Evolutionary conservation across 2,888 invertebrate species (phyloP).

Genomic region (Nemapogon koenigi): DNA sequence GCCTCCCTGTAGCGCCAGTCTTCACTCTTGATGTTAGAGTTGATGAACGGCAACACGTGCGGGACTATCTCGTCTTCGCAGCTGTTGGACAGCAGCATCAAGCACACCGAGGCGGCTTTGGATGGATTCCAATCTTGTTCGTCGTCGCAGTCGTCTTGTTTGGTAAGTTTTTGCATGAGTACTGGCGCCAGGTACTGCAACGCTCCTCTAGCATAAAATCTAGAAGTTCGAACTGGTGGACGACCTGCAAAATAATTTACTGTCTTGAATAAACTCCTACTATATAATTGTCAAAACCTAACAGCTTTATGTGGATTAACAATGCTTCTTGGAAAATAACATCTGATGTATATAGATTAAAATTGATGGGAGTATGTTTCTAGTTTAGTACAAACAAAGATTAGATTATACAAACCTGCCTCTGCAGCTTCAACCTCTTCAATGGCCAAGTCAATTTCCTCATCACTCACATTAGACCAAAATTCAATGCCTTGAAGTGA

Average conservation of each 20-base stretch:
- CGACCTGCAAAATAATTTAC: slow-evolving; percentile 70
- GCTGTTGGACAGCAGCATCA: slow-evolving; percentile 96
- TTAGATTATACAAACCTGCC: slow-evolving; percentile 52
- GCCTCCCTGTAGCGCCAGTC: slow-evolving; percentile 96
- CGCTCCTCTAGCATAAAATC: slow-evolving; percentile 98
- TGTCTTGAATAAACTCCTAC: too few relatives aligned
- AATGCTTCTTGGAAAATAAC: too few relatives aligned
- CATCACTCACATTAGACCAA: slow-evolving; percentile 99
- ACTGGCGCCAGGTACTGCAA: slow-evolving; percentile 94
- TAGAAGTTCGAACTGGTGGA: slow-evolving; percentile 90
- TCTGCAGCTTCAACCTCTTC: slow-evolving; percentile 95
- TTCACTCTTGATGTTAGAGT: slow-evolving; percentile 89
- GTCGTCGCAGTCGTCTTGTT: slow-evolving; percentile 97
- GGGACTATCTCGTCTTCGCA: slow-evolving; percentile 98
- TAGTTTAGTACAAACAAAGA: too few relatives aligned
- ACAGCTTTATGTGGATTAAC: too few relatives aligned
- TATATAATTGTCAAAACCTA: too few relatives aligned
- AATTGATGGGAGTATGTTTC: too few relatives aligned
- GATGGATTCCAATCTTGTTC: slow-evolving; percentile 99
- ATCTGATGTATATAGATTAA: too few relatives aligned
- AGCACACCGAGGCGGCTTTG: slow-evolving; percentile 98
- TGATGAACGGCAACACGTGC: slow-evolving; percentile 94
- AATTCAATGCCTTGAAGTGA: slow-evolving; percentile 99
- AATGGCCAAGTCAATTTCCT: slow-evolving; percentile 94
- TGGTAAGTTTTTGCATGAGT: slow-evolving; percentile 90